A percentile compares a stretch with the other conserved stretches of the same genome.
Evolutionary conservation across 1,140 invertebrate genomes (phyloP).

Genomic region (Nomia melanderi): DNA sequence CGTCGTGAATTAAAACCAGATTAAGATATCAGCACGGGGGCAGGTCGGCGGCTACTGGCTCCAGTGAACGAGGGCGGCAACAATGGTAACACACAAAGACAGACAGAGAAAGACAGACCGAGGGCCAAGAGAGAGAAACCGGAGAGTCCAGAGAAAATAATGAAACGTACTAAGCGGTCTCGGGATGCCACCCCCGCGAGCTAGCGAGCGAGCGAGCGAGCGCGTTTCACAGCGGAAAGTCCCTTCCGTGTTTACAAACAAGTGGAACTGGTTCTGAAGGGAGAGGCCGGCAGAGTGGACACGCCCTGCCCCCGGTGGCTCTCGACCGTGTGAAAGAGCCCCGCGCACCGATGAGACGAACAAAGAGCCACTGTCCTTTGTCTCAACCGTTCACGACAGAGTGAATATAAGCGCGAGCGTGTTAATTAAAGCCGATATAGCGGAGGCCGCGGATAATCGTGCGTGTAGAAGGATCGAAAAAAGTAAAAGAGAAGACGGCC

Average conservation of each 20-base stretch:
- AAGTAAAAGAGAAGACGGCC: background rate
- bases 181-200: constrained; percentile 36
- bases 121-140: no score
- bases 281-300: constrained; percentile 56
- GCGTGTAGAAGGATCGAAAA: background rate
- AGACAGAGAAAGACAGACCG: background rate
- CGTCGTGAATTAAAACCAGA: constrained; percentile 40
- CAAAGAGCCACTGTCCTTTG: constrained; percentile 65
- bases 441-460: constrained; percentile 21
- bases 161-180: constrained; percentile 50
- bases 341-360: constrained; percentile 52
- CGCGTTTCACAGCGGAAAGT: constrained; percentile 47
- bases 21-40: constrained; percentile 23
- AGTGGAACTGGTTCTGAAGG: constrained; percentile 65
- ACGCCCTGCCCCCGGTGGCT: constrained; percentile 54
- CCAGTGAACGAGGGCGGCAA: background rate
- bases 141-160: constrained; percentile 39
- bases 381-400: constrained; percentile 55
- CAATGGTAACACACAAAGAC: background rate
- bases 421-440: constrained; percentile 64
- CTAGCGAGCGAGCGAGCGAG: no score
- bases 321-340: constrained; percentile 64
- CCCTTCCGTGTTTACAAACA: constrained; percentile 66
- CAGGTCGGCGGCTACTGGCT: background rate
- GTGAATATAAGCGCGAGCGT: constrained; percentile 61